phyloP scores from a whole-genome alignment of 1,140 invertebrate species.

The Drosophila simulans region DNA sequence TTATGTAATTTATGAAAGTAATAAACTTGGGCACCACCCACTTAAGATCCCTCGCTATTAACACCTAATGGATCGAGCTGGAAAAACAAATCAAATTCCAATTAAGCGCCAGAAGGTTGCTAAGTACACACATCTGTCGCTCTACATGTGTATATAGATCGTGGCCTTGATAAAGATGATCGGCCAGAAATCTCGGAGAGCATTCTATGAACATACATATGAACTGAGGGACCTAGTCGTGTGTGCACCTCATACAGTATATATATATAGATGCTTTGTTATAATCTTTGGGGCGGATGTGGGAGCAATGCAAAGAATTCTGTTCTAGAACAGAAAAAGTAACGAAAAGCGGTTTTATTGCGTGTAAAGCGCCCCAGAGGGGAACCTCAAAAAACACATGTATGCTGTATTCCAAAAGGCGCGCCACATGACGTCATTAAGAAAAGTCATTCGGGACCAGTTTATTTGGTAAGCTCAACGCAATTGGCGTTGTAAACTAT shows the following conservation, averaged over 20 bases:
- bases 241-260: conserved; percentile 27
- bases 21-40: neutral
- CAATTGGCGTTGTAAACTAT: conserved; percentile 25
- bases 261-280: conserved; percentile 45
- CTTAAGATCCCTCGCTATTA: conserved; percentile 5
- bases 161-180: conserved; percentile 76
- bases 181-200: conserved; percentile 41
- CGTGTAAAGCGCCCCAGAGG: conserved; percentile 53
- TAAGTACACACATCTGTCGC: conserved; percentile 30
- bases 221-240: conserved; percentile 43
- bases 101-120: conserved; percentile 40
- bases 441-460: conserved; percentile 33
- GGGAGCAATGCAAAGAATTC: conserved; percentile 70
- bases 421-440: conserved; percentile 72
- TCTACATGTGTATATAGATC: conserved; percentile 44
- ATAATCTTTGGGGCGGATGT: conserved; percentile 61
- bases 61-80: conserved; percentile 7
- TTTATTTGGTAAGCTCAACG: conserved; percentile 55
- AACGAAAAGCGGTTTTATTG: conserved; percentile 71
- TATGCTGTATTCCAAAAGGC: conserved; percentile 43
- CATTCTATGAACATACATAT: conserved; percentile 56
- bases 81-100: conserved; percentile 43
- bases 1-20: neutral
- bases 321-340: conserved; percentile 45
- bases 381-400: conserved; percentile 18